Evolutionary conservation across 1,140 invertebrate genomes (phyloP).

Genomic region (Brachionus calyciflorus): DNA sequence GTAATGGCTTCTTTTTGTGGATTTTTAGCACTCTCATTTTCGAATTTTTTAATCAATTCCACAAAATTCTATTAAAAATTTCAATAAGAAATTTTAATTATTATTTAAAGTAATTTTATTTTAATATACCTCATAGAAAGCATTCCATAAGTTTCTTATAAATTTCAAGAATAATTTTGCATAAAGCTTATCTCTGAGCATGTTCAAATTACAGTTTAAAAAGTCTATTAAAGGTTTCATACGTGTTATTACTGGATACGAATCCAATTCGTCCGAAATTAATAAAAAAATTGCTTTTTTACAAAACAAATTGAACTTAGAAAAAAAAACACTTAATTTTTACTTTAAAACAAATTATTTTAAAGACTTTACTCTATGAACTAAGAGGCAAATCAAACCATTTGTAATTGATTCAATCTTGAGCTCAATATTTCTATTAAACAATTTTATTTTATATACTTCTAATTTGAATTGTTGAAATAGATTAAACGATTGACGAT

Average conservation of each 20-base stretch:
- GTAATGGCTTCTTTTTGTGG: not conserved
- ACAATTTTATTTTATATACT: not conserved
- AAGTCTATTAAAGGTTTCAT: constrained; percentile 13
- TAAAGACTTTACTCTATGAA: not conserved
- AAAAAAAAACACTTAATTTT: not conserved
- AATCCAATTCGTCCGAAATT: not conserved
- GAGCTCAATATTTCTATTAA: not conserved
- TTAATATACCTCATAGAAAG: constrained; percentile 6
- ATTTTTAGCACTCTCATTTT: constrained; percentile 1
- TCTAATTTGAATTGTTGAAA: constrained; percentile 38
- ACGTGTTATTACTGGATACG: not conserved
- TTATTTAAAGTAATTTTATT: not conserved
- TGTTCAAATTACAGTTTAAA: constrained; percentile 12
- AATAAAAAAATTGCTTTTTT: constrained; percentile 2
- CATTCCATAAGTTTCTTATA: constrained; percentile 13
- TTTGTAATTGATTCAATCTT: not conserved
- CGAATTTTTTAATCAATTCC: constrained; percentile 23
- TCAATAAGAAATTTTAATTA: not conserved
- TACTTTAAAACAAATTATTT: not conserved
- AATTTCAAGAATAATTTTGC: not conserved
- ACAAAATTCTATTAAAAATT: constrained; percentile 9
- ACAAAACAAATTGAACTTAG: constrained; percentile 39
- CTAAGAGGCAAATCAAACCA: not conserved
- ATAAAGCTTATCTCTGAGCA: not conserved
- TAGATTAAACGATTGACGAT: not conserved